Conservation (phyloP, 2,113 vertebrate genomes). For the Galbula dea region DNA sequence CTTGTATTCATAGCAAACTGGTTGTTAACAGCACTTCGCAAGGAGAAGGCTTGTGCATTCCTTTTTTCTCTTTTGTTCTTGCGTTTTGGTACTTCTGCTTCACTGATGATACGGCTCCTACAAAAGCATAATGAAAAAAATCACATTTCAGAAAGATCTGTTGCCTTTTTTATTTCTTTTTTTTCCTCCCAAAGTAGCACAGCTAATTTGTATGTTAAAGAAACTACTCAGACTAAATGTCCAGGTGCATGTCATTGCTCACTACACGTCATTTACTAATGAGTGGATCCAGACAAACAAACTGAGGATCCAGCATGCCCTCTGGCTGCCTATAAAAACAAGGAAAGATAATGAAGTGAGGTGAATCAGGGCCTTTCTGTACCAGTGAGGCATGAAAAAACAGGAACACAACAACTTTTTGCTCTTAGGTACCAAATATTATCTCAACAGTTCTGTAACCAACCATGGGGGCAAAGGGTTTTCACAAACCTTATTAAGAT, state of each 20-base stretch:
- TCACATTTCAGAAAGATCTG: background rate
- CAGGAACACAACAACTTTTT: background rate
- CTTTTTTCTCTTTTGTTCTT: background rate
- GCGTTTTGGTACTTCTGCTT: background rate
- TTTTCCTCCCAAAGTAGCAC: background rate
- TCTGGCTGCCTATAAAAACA: conserved; percentile 47
- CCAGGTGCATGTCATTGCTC: conserved; percentile 22
- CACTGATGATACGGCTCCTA: background rate
- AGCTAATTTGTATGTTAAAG: background rate
- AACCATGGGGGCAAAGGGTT: background rate
- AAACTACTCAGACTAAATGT: background rate
- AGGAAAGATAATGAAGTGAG: conserved; percentile 30
- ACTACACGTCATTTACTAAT: background rate
- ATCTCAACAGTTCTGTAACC: background rate
- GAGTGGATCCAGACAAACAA: conserved; percentile 51
- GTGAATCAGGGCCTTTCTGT: conserved; percentile 32
- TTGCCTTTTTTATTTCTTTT: background rate
- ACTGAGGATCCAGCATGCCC: conserved; percentile 39
- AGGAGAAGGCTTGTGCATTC: background rate
- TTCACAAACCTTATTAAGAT: conserved; percentile 30
- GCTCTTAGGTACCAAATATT: conserved; percentile 24
- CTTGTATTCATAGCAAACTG: background rate
- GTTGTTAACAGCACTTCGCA: background rate
- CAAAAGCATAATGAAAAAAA: background rate
- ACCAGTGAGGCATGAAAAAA: conserved; percentile 6